Percentiles rank a stretch among this genome's conserved stretches.
These are phyloP conservation scores for Pyrgilauda ruficollis DNA, from an alignment of 2,113 vertebrate genomes.

Conservation along the genomic window DNA sequence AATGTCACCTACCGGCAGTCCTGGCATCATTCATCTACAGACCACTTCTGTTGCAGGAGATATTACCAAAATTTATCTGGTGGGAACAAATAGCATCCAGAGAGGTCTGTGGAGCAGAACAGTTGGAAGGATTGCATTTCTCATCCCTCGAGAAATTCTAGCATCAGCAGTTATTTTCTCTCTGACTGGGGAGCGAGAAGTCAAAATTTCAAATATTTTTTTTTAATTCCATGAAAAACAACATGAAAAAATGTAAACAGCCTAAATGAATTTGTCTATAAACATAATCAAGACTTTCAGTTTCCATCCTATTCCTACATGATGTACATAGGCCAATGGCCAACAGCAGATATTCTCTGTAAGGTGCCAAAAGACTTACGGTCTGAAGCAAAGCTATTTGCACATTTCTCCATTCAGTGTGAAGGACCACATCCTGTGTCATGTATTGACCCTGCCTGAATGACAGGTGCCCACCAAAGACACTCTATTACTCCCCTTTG, in stretches of 20 bases:
- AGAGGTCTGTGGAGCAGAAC: background rate
- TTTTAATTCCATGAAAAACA: background rate
- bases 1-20: background rate
- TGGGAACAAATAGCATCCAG: accelerated
- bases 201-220: background rate
- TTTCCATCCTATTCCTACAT: background rate
- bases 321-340: background rate
- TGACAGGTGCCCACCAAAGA: background rate
- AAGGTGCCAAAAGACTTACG: background rate
- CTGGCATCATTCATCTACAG: background rate
- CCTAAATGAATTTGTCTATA: background rate
- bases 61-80: background rate
- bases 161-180: background rate
- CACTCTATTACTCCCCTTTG: background rate
- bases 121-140: background rate
- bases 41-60: background rate
- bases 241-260: background rate
- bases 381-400: background rate
- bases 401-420: background rate
- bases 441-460: background rate
- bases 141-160: background rate
- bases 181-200: background rate
- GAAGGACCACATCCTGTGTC: background rate
- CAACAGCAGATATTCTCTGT: background rate
- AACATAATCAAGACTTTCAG: background rate